A percentile compares a stretch with the other conserved stretches of the same genome.
phyloP scores from a whole-genome alignment of 2,888 invertebrate species.

The Latheticus oryzae region DNA sequence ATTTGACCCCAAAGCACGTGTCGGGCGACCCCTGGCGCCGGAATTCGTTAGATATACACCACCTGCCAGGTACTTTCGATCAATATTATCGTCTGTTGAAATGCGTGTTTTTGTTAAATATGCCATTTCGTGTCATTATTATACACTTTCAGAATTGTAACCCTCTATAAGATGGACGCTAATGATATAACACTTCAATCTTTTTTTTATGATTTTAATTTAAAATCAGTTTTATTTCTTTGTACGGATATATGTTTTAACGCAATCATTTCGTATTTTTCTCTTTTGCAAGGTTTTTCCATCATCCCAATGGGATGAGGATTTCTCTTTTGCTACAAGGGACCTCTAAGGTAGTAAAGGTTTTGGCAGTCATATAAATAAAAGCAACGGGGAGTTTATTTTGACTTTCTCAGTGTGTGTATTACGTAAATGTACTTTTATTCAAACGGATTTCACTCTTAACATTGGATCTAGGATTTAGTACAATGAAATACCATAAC shows the following conservation, averaged over 20 bases:
- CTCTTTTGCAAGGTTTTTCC: conserved; percentile 9
- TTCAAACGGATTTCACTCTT: too few species aligned
- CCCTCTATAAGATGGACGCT: too few species aligned
- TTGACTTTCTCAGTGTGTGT: conserved; percentile 4
- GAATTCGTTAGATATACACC: conserved; percentile 28
- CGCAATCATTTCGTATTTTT: conserved; percentile 18
- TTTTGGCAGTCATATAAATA: conserved; percentile 34
- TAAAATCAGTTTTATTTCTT: too few species aligned
- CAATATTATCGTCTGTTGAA: conserved; percentile 51
- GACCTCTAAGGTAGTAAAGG: conserved; percentile 34
- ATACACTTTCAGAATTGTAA: conserved; percentile 18
- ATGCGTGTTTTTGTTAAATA: conserved; percentile 31
- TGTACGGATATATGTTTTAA: too few species aligned
- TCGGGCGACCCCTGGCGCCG: conserved; percentile 32
- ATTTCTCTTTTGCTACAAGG: conserved; percentile 19
- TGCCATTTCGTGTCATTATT: conserved; percentile 28
- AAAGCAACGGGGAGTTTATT: conserved; percentile 30
- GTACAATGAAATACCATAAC: too few species aligned
- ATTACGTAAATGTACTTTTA: conserved; percentile 21
- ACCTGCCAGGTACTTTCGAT: conserved; percentile 52
- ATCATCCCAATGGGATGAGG: conserved; percentile 7
- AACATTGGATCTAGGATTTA: too few species aligned
- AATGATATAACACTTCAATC: too few species aligned
- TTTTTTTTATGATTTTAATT: too few species aligned
- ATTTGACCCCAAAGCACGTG: conserved; percentile 34